Evolutionary conservation across 2,888 invertebrate species (phyloP), one percentile per base, ranked within the genome.

Genomic region (Adela reaumurella): DNA sequence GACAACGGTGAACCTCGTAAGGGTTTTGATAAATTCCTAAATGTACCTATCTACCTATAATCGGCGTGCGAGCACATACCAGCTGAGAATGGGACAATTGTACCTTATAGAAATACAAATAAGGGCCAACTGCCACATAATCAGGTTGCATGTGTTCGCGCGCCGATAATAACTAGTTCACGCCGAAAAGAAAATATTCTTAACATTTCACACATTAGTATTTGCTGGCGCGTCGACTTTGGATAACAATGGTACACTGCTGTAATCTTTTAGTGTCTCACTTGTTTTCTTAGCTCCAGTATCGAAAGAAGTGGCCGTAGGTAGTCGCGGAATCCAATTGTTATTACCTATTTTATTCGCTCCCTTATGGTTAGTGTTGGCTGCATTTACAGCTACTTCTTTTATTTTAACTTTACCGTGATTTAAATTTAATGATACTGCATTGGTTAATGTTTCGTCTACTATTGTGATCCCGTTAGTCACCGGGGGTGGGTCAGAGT

Each of bases 281-380:
- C 60, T 66, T 10, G 59, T 62, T 56, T 70, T 77, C 53, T 64
- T 72, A 43, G 69, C 59, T 17, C 72, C 68, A 51, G 71, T 72
- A 49, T 79, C 79, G 48, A 79, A 78, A 35, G 78, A 78, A 55
- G 72, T 76, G 1, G 79, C 70, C 11, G 76, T 66, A 1, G 77
- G 68, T 50, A 78, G 54, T 52, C 76, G 77, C 1, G 76, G 65
- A 54, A 78, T 69, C 77, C 79, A 80, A 62, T 78, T 78, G 53
- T 80, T 80, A 62, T 78, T 79, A 53, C 76, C 79, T 58, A 72
- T 62, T 55, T 70, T 74, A 56, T 70, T 66, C 54, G 70, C 73
- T 18, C 65, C 64, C 29, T 35, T 35, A 35, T 35, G 35, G 14
- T 35, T 35, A 53, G 58, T 58, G 48, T 68, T 67, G 29, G 62